Base-by-base conservation (phyloP, 2,113 vertebrate genomes). In the Dasyprocta punctata region DNA sequence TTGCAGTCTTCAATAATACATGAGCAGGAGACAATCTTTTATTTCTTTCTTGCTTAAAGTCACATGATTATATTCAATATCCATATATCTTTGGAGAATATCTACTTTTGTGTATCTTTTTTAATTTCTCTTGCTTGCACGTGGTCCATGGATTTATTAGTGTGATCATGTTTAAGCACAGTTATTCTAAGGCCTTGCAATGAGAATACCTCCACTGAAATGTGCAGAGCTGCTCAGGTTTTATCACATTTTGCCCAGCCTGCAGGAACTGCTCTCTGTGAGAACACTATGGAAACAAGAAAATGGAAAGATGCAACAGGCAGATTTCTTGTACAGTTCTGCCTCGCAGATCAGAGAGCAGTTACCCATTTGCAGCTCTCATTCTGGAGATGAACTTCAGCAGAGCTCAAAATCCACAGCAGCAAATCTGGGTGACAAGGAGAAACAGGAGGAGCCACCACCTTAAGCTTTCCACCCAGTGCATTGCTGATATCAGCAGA, bases 371-470 rank as follows among this genome's bases (percentile, higher is more conserved):
- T 38, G 67, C 54, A 95, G 52, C 26, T 9, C 73, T 89, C 73
- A 92, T 60, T 60, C n/a, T 92, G 10, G 60, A 95, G 90, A 36
- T 73, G 44, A 94, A 92, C 49, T 19, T 38, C 47, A 80, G 87
- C 33, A 61, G 9, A 33, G 5, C 56, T 98, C 87, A 86, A 95
- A 92, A 85, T 75, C n/a, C 80, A 60, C 90, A 71, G 69, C 75
- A 58, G 65, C 89, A 89, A 78, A 87, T 36, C 10, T 69, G 95
- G 14, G 0, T 91, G 47, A 61, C 69, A 30, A 28, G n/a, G 30
- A 41, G 58, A 92, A 92, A 41, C 0, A 84, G 54, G 69, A 96
- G 22, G 0, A 77, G 4, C 73, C 86, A 73, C 44, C 30, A 38
- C 22, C 12, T 56, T 77, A 58, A 88, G 13, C n/a, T 95, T 61